Conservation (phyloP, 2,797 vertebrate genomes). For the Labroides dimidiatus region DNA sequence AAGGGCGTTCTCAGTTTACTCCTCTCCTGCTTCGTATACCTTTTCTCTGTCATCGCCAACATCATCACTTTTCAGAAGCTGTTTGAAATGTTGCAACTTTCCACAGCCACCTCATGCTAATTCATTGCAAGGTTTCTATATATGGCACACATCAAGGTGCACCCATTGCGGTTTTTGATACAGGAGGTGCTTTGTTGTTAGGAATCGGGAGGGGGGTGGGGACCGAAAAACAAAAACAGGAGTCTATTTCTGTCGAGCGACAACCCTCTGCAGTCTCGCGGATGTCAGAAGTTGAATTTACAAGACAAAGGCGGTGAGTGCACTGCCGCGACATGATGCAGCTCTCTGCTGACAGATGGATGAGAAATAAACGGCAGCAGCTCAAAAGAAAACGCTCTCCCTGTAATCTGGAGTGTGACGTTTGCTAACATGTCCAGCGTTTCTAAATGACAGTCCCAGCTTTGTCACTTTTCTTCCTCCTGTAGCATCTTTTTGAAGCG, state of each 20-base stretch:
- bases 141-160: conserved; percentile 80
- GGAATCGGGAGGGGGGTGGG: conserved; percentile 51
- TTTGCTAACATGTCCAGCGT: conserved; percentile 72
- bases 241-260: conserved; percentile 82
- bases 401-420: conserved; percentile 63
- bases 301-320: conserved; percentile 79
- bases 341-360: conserved; percentile 78
- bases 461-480: conserved; percentile 61
- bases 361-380: conserved; percentile 73
- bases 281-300: conserved; percentile 82
- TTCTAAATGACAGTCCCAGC: conserved; percentile 56
- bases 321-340: conserved; percentile 67
- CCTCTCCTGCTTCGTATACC: conserved; percentile 56
- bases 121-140: conserved; percentile 80
- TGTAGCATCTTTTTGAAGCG: conserved; percentile 47
- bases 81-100: conserved; percentile 68
- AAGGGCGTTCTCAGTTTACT: conserved; percentile 56
- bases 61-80: conserved; percentile 55
- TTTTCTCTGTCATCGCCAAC: conserved; percentile 56
- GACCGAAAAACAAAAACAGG: conserved; percentile 70
- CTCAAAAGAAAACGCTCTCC: conserved; percentile 68
- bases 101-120: conserved; percentile 62
- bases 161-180: conserved; percentile 78
- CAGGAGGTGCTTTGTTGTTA: conserved; percentile 78
- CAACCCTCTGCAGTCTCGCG: conserved; percentile 78